phyloP scores from a whole-genome alignment of 2,113 vertebrate genomes.

The Rhinogobius similis region DNA sequence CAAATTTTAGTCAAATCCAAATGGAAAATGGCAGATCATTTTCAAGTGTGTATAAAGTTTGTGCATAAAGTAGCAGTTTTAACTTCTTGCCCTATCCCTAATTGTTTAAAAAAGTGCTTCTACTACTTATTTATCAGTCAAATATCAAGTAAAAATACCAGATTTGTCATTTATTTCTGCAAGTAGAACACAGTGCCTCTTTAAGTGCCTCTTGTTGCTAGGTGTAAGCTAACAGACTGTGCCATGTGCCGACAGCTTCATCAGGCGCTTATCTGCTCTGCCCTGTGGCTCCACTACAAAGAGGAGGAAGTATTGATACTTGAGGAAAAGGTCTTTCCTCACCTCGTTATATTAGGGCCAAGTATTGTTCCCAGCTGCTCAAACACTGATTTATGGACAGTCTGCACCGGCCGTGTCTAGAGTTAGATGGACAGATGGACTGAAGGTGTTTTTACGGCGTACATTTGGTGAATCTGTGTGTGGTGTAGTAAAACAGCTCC shows the following conservation, averaged over 20 bases:
- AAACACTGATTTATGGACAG: conserved; percentile 35
- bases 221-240: conserved; percentile 36
- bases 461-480: not conserved
- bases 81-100: too few species aligned
- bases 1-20: too few species aligned
- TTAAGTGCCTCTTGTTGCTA: not conserved
- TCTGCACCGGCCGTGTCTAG: not conserved
- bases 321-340: conserved; percentile 49
- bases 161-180: not conserved
- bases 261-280: conserved; percentile 52
- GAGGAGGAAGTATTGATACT: conserved; percentile 15
- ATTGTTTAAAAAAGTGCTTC: too few species aligned
- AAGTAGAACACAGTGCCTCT: not conserved
- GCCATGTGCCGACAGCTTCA: conserved; percentile 24
- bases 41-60: too few species aligned
- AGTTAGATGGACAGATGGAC: conserved; percentile 7
- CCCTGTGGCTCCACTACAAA: conserved; percentile 25
- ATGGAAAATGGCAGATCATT: too few species aligned
- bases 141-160: not conserved
- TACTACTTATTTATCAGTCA: not conserved
- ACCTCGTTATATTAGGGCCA: conserved; percentile 24
- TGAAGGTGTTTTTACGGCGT: not conserved
- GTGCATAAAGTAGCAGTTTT: too few species aligned
- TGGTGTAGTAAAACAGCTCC: not conserved
- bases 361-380: conserved; percentile 43